Evolutionary conservation across 1,140 invertebrate genomes (phyloP).

Genomic region (Caenorhabditis elegans): WBcel235 BX284604.4:11367001-11367500

Average conservation of each 20-base stretch:
- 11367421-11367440: background rate
- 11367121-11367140: background rate
- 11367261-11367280: slow-evolving; percentile 12
- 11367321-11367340: background rate
- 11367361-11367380: background rate
- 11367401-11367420: background rate
- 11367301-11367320: background rate
- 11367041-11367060: background rate
- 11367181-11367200: background rate
- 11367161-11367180: background rate
- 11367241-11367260: slow-evolving; percentile 6
- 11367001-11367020: background rate
- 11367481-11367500: background rate
- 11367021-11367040: background rate
- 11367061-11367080: background rate
- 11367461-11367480: background rate
- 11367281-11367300: background rate
- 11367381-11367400: no score
- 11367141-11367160: background rate
- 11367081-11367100: background rate
- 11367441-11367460: background rate
- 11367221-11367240: background rate
- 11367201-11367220: background rate
- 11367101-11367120: background rate
- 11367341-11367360: background rate